Conservation (phyloP, 2,888 invertebrate species). For the Ochropleura plecta region DNA sequence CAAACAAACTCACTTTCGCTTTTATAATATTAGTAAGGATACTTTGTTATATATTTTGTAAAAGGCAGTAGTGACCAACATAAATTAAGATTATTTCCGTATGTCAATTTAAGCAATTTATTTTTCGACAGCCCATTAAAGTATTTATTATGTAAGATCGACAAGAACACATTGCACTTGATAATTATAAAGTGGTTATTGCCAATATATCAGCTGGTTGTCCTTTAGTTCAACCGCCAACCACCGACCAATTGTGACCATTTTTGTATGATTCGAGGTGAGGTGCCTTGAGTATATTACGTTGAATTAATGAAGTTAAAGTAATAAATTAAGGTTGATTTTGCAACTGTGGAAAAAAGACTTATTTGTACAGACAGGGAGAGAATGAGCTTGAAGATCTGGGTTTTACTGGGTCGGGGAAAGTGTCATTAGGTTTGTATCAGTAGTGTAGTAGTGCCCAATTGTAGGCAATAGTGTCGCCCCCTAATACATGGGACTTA, state of each 20-base stretch:
- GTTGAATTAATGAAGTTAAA: conserved; percentile 8
- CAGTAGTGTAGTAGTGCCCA: no score
- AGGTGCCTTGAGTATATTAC: not conserved
- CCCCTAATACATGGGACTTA: no score
- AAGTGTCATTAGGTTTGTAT: no score
- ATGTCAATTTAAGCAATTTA: not conserved
- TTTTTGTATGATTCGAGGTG: conserved; percentile 48
- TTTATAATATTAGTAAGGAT: no score
- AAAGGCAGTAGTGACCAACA: not conserved
- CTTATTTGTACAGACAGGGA: no score
- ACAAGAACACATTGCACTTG: conserved; percentile 1
- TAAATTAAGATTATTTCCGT: not conserved
- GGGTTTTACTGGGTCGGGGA: no score
- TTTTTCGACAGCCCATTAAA: not conserved
- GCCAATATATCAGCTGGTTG: conserved; percentile 21
- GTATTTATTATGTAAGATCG: not conserved
- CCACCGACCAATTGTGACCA: conserved; percentile 23
- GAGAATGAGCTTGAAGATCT: no score
- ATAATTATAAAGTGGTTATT: conserved; percentile 21
- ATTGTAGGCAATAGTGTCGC: no score
- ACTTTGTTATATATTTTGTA: not conserved
- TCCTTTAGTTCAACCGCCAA: conserved; percentile 24
- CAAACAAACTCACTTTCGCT: no score
- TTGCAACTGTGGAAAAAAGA: not conserved
- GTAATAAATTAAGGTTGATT: conserved; percentile 3